phyloP scores from a whole-genome alignment of 2,888 invertebrate species.

The Orthosia gracilis region DNA sequence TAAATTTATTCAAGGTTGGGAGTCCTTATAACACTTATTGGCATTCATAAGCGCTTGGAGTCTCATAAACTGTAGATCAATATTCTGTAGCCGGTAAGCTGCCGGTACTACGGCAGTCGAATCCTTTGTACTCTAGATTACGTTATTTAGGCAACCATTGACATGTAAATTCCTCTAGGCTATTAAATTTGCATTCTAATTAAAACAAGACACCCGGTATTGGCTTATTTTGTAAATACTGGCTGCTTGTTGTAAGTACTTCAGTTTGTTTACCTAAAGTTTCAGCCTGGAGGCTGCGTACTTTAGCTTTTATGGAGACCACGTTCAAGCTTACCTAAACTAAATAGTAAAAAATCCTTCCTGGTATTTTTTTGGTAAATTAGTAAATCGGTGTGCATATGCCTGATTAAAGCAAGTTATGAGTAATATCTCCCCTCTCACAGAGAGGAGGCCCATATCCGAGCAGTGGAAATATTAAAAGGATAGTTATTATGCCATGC shows the following conservation, averaged over 20 bases:
- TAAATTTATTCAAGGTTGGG: constrained; percentile 51
- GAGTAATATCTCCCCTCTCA: neutral
- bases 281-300: constrained; percentile 37
- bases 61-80: constrained; percentile 80
- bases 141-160: constrained; percentile 88
- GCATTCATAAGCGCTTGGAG: constrained; percentile 78
- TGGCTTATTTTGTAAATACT: constrained; percentile 75
- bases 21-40: constrained; percentile 70
- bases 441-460: too few relatives aligned
- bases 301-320: constrained; percentile 32
- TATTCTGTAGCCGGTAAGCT: constrained; percentile 77
- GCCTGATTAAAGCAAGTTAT: neutral
- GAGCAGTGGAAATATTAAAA: too few relatives aligned
- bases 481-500: too few relatives aligned
- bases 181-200: constrained; percentile 91
- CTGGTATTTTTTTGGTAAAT: neutral
- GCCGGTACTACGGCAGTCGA: constrained; percentile 67
- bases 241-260: constrained; percentile 67
- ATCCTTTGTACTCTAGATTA: constrained; percentile 86
- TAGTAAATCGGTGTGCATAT: neutral
- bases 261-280: constrained; percentile 72
- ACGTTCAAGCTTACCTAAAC: constrained; percentile 15
- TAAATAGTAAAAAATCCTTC: neutral
- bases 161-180: constrained; percentile 89
- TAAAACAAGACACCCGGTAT: constrained; percentile 84